Evolutionary conservation across 2,888 invertebrate genomes (phyloP), one percentile per base, ranked within the genome.

Genomic region (Aphidius colemani): DNA sequence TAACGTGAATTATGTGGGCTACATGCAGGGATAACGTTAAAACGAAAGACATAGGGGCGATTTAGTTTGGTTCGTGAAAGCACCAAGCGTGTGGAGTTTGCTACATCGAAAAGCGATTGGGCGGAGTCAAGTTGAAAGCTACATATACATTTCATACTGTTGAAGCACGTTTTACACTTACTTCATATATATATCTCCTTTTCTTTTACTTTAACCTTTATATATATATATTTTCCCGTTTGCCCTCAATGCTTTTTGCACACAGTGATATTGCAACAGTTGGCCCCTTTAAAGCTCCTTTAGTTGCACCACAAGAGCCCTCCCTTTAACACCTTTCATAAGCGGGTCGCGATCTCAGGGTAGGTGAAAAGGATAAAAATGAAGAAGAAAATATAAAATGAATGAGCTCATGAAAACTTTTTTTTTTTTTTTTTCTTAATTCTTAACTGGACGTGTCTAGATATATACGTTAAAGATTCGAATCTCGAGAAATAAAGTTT

Each of bases 211-310:
- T 11, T 48, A 7, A 10, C 46, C 46, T 11, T 7, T 2, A 7
- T 18, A 13, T 30, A 13, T 30, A 30, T 30, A 30, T 30, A n/a
- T 58, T 46, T 10, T 57, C 51, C 40, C 66, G 60, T 63, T 68
- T 69, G 72, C 55, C 18, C 44, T 57, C 46, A 57, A 40, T 18
- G 75, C 73, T 77, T 78, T 78, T 78, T 77, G 74, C 69, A 65
- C 68, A 69, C 30, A 30, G 3, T 30, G 68, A 70, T 67, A 66
- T 78, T 70, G 79, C 78, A 79, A 79, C 79, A 79, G 79, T 79
- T 79, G 78, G 79, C 75, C 72, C 71, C 74, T 79, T 77, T 73
- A 74, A 77, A 75, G 74, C 71, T 70, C 69, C 63, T 59, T 51
- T n/a, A 60, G 60, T 59, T 59, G 59, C 46, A 57, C 57, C 61